phyloP scores from a whole-genome alignment of 2,113 vertebrate species.

The Strix aluco region DNA sequence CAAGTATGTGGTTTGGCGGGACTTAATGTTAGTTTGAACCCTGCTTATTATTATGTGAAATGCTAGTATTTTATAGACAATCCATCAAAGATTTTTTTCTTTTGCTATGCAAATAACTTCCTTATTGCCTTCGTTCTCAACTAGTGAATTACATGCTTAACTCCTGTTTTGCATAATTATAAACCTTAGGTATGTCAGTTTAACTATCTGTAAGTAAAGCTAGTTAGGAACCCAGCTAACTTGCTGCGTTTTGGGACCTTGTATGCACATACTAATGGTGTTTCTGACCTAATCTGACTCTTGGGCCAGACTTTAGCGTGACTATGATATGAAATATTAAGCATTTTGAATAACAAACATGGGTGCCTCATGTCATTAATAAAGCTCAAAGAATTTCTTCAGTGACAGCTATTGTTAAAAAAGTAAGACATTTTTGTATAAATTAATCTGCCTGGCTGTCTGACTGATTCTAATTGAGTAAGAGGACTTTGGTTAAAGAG shows the following conservation, averaged over 20 bases:
- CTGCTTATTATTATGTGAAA: not conserved
- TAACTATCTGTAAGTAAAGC: not conserved
- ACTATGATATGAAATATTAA: not conserved
- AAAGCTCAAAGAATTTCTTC: not conserved
- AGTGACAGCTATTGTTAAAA: conserved; percentile 12
- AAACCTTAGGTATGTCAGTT: not conserved
- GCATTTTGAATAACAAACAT: not conserved
- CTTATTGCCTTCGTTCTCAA: not conserved
- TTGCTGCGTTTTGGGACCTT: not conserved
- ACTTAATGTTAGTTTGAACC: not conserved
- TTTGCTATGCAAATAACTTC: conserved; percentile 10
- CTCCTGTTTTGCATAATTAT: not conserved
- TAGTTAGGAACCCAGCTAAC: not conserved
- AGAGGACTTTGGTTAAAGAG: not conserved
- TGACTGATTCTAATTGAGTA: not conserved
- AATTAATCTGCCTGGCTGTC: conserved; percentile 5
- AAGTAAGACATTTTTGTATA: not conserved
- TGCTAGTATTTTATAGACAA: not conserved
- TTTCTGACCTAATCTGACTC: conserved; percentile 1
- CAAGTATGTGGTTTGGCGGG: conserved; percentile 75
- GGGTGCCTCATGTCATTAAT: not conserved
- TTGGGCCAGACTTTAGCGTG: not conserved
- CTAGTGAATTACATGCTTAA: not conserved
- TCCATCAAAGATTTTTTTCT: not conserved
- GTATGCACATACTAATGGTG: not conserved